Evolutionary conservation across 2,888 invertebrate genomes (phyloP).

Genomic region (Euzetes globulus): DNA sequence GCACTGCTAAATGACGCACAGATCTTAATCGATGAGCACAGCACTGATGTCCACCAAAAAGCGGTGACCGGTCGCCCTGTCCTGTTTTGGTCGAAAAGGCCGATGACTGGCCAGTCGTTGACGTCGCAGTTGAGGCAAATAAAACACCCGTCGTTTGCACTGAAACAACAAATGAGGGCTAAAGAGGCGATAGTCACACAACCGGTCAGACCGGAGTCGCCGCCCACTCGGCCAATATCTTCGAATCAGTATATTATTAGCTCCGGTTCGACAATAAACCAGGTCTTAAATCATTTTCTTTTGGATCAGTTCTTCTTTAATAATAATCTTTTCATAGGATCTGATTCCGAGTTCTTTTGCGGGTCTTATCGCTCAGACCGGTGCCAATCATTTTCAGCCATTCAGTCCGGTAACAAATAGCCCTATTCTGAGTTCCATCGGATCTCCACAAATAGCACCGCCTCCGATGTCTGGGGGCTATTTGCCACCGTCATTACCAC

Average conservation of each 20-base stretch:
- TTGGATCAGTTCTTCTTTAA: neutral
- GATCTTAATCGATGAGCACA: slow-evolving; percentile 73
- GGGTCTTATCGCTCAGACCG: slow-evolving; percentile 37
- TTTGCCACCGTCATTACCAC: slow-evolving; percentile 2
- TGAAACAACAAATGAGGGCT: neutral
- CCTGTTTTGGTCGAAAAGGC: slow-evolving; percentile 51
- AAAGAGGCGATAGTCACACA: neutral
- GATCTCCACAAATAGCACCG: neutral
- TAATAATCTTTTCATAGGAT: slow-evolving; percentile 13
- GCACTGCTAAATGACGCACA: slow-evolving; percentile 75
- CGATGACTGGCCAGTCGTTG: neutral
- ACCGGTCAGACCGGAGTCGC: slow-evolving; percentile 26
- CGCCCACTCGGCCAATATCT: slow-evolving; percentile 36
- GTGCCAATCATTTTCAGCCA: slow-evolving; percentile 25
- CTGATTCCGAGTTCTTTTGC: slow-evolving; percentile 36
- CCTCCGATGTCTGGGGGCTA: neutral
- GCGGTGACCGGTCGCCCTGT: slow-evolving; percentile 77
- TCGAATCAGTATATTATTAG: slow-evolving; percentile 33
- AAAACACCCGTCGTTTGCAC: slow-evolving; percentile 26
- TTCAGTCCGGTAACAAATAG: neutral
- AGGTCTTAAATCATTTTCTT: neutral
- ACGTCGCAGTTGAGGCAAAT: slow-evolving; percentile 32
- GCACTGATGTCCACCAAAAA: slow-evolving; percentile 71
- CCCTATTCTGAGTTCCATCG: neutral
- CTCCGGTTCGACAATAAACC: slow-evolving; percentile 2